A percentile compares a stretch with the other conserved stretches of the same genome.
phyloP scores from a whole-genome alignment of 1,140 invertebrate species.

The Aleiodes sp. region DNA sequence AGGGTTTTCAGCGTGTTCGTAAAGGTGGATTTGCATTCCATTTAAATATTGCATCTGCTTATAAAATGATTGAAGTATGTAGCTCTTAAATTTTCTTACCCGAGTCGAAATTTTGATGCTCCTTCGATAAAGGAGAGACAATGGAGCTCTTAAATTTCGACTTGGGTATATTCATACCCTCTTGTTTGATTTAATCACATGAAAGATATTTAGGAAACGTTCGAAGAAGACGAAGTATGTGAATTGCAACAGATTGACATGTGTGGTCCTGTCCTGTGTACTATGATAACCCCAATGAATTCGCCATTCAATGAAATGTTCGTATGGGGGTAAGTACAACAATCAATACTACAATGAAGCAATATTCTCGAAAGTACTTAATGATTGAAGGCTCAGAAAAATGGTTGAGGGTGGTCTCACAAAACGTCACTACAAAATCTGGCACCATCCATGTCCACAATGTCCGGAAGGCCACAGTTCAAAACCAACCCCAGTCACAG shows the following conservation, averaged over 20 bases:
- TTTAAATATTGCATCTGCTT: slow-evolving; percentile 68
- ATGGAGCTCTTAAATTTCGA: no score
- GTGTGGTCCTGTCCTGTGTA: slow-evolving; percentile 37
- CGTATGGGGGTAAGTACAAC: slow-evolving; percentile 44
- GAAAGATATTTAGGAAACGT: slow-evolving; percentile 40
- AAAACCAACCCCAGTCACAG: slow-evolving; percentile 40
- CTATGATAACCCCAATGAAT: slow-evolving; percentile 42
- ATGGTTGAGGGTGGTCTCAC: slow-evolving; percentile 42
- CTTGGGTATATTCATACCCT: no score
- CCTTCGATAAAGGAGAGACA: no score
- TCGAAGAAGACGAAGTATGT: slow-evolving; percentile 51
- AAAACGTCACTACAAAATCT: slow-evolving; percentile 37
- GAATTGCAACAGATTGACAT: slow-evolving; percentile 49
- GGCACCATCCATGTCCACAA: slow-evolving; percentile 43
- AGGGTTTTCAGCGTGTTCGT: slow-evolving; percentile 57
- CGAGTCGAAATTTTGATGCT: no score
- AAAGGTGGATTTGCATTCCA: slow-evolving; percentile 69
- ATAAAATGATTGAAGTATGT: slow-evolving; percentile 65
- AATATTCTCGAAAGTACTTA: neutral
- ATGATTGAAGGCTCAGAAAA: slow-evolving; percentile 41
- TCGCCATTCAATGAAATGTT: slow-evolving; percentile 55
- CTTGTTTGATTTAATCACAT: no score
- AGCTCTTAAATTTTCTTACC: no score
- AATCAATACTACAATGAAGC: neutral
- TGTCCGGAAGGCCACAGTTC: slow-evolving; percentile 50